Conservation (phyloP, 1,140 invertebrate genomes). For the Philotrypesis tridentata region DNA sequence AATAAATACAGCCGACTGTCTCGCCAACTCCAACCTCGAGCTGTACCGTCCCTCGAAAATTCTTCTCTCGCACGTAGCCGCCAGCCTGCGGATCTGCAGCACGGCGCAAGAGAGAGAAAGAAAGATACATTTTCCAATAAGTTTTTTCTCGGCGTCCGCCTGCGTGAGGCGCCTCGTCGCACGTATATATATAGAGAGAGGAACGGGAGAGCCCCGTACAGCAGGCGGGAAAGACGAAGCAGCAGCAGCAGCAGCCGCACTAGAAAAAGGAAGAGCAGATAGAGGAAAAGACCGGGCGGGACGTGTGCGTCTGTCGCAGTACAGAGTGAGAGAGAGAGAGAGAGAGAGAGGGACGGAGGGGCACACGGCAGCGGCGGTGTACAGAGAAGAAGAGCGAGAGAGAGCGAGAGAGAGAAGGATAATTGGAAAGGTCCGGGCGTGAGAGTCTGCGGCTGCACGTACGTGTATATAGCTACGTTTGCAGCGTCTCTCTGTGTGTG, state of each 20-base stretch:
- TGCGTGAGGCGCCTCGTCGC: constrained; percentile 8
- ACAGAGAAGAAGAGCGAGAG: constrained; percentile 4
- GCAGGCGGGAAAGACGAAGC: background rate
- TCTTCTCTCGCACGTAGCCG: background rate
- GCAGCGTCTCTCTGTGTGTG: no score
- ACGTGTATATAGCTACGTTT: no score
- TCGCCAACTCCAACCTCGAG: no score
- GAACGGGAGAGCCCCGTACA: no score
- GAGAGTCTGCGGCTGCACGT: constrained; percentile 9
- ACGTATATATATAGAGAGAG: no score
- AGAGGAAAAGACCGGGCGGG: background rate
- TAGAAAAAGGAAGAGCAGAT: constrained; percentile 5
- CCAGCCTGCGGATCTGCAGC: no score
- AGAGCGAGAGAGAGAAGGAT: constrained; percentile 25
- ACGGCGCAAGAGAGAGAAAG: background rate
- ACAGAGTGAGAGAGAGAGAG: background rate
- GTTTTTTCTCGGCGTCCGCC: constrained; percentile 9
- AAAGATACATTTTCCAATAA: constrained; percentile 41
- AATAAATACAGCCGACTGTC: no score
- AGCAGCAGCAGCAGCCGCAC: background rate
- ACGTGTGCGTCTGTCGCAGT: background rate
- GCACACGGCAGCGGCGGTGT: background rate
- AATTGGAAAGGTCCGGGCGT: constrained; percentile 48
- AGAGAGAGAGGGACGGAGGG: background rate
- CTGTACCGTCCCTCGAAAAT: background rate